A percentile compares a stretch with the other conserved stretches of the same genome.
Evolutionary conservation across 2,797 vertebrate genomes (phyloP).

Genomic region (Tapera naevia): DNA sequence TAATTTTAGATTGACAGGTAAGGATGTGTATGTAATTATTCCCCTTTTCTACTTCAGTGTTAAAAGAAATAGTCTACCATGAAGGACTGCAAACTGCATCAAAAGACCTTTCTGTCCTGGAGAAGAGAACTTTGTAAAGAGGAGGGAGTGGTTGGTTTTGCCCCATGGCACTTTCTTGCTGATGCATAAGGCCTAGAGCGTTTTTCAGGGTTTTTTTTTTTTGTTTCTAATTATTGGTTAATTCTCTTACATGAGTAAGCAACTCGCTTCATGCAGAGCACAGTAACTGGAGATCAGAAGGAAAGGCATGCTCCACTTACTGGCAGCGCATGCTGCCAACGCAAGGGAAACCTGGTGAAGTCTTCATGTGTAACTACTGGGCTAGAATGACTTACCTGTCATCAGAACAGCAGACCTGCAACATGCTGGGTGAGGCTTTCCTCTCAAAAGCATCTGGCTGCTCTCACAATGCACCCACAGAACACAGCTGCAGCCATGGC

Average conservation of each 20-base stretch:
- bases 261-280: accelerated
- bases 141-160: background rate
- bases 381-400: slow-evolving; percentile 75
- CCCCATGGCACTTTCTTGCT: background rate
- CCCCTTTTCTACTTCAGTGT: background rate
- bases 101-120: background rate
- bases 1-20: background rate
- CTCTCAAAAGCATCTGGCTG: slow-evolving; percentile 87
- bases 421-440: slow-evolving; percentile 86
- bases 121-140: background rate
- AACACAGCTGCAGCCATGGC: slow-evolving; percentile 86
- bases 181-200: background rate
- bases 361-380: background rate
- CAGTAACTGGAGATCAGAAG: background rate
- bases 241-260: background rate
- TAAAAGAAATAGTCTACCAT: background rate
- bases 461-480: slow-evolving; percentile 82
- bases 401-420: slow-evolving; percentile 87
- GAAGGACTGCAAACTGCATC: background rate
- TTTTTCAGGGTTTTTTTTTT: background rate
- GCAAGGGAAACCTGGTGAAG: background rate
- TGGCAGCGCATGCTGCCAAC: background rate
- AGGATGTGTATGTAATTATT: background rate
- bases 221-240: background rate
- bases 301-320: background rate